Evolutionary conservation across 2,797 vertebrate genomes (phyloP), one percentile per base, ranked within the genome.

Genomic region (Oophaga sylvatica): DNA sequence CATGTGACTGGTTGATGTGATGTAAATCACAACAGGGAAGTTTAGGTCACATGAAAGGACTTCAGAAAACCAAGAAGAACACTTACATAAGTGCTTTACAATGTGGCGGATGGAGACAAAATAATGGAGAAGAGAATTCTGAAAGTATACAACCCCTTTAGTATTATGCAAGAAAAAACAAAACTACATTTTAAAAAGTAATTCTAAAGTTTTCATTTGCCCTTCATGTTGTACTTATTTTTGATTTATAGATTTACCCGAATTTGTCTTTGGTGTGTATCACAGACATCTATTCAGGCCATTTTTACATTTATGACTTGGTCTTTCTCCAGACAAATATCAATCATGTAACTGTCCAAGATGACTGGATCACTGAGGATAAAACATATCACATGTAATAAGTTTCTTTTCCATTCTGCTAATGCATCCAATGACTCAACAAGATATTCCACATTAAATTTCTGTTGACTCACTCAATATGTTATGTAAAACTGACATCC

Each of bases 391-490:
- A 29, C 45, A 48, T 73, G 29, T 87, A 81, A 81, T 75, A 81
- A 41, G 67, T 76, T 80, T 71, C 53, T 8, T 67, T 87, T 83
- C 67, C 75, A 77, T 82, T 83, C 57, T 83, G 48, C 71, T 87
- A 83, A 83, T 48, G 48, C 62, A 78, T 62, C 56, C 6, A 60
- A 63, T 87, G 86, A 87, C 86, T 87, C 86, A 83, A 83, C 80
- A 83, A 41, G 60, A 83, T 63, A 87, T 87, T 87, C 80, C 86
- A 83, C 70, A 65, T 76, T 65, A 75, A 81, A 82, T 62, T 81
- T 29, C 41, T 77, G 70, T 77, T 83, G 80, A 83, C 62, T 78
- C 80, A 87, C 75, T 77, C 45, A 87, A 62, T 53, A 45, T 67
- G 75, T 67, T 78, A 67, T 73, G 65, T 83, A 53, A 83, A 83